Conservation (phyloP, 2,888 invertebrate genomes). For the Corbicula japonica region DNA sequence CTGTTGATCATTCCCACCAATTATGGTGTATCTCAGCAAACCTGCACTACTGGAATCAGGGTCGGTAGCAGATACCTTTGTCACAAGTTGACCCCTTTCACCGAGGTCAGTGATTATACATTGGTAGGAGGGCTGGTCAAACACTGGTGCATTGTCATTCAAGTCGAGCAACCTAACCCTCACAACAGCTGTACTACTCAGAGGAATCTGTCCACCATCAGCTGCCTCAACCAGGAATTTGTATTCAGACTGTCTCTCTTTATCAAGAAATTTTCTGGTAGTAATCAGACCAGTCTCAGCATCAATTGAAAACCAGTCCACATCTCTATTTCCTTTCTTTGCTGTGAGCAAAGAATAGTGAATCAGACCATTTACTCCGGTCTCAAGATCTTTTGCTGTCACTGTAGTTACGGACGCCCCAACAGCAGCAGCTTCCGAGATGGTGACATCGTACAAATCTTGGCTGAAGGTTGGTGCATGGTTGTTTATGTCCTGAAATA, state of each 20-base stretch:
- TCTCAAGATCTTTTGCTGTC: constrained; percentile 83
- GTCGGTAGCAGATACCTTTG: constrained; percentile 95
- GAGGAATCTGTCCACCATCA: constrained; percentile 94
- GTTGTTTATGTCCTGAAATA: constrained; percentile 88
- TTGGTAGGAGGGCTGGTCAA: constrained; percentile 89
- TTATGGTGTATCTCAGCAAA: constrained; percentile 93
- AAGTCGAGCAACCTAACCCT: constrained; percentile 94
- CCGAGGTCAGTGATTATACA: constrained; percentile 94
- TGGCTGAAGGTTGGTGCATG: constrained; percentile 83
- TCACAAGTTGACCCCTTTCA: constrained; percentile 94
- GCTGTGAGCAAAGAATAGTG: constrained; percentile 88
- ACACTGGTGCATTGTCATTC: constrained; percentile 94
- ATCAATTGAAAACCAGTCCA: constrained; percentile 92
- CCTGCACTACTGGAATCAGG: constrained; percentile 93
- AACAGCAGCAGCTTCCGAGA: constrained; percentile 85
- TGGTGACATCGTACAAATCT: constrained; percentile 77
- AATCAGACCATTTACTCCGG: constrained; percentile 88
- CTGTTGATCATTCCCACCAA: constrained; percentile 91
- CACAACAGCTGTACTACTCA: constrained; percentile 93
- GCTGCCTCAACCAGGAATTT: constrained; percentile 93
- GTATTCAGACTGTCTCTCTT: constrained; percentile 88
- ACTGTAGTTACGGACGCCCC: constrained; percentile 84
- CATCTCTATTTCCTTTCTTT: constrained; percentile 84
- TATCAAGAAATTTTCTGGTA: constrained; percentile 87
- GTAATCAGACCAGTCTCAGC: constrained; percentile 92